Evolutionary conservation across 2,888 invertebrate species (phyloP).

Genomic region (Apoderus coryli): DNA sequence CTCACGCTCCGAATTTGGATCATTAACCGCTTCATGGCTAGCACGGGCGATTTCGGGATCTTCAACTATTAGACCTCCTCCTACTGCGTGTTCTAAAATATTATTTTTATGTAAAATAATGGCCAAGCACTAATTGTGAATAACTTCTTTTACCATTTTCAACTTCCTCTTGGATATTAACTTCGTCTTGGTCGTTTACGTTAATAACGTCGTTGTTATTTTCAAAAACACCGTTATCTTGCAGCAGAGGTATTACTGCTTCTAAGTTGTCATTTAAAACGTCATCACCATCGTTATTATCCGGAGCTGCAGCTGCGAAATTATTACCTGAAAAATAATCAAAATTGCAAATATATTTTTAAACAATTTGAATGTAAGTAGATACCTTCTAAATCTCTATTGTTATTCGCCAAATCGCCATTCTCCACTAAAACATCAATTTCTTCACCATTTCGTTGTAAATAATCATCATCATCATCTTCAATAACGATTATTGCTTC

Average conservation of each 20-base stretch:
- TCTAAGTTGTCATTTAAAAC: conserved; percentile 15
- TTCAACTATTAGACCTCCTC: conserved; percentile 6
- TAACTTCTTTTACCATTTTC: background rate
- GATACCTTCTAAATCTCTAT: conserved; percentile 37
- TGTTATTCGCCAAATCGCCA: conserved; percentile 39
- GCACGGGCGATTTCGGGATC: conserved; percentile 22
- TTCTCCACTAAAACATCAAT: conserved; percentile 31
- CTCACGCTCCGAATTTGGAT: conserved; percentile 29
- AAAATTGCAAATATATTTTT: no score
- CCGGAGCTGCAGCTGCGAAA: conserved; percentile 14
- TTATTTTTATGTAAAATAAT: no score
- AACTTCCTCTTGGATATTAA: conserved; percentile 19
- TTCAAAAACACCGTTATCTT: conserved; percentile 10
- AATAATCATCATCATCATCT: conserved; percentile 2
- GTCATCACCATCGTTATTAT: conserved; percentile 14
- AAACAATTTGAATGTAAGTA: no score
- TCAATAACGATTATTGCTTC: background rate
- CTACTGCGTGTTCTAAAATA: conserved; percentile 2
- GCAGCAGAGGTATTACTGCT: conserved; percentile 10
- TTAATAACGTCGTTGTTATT: conserved; percentile 13
- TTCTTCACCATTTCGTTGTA: conserved; percentile 4
- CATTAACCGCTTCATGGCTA: conserved; percentile 29
- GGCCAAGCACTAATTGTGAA: background rate
- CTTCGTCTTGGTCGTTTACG: conserved; percentile 29
- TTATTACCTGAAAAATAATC: conserved; percentile 14